Conservation (phyloP, 2,797 vertebrate species). For the Sus cebifrons region DNA sequence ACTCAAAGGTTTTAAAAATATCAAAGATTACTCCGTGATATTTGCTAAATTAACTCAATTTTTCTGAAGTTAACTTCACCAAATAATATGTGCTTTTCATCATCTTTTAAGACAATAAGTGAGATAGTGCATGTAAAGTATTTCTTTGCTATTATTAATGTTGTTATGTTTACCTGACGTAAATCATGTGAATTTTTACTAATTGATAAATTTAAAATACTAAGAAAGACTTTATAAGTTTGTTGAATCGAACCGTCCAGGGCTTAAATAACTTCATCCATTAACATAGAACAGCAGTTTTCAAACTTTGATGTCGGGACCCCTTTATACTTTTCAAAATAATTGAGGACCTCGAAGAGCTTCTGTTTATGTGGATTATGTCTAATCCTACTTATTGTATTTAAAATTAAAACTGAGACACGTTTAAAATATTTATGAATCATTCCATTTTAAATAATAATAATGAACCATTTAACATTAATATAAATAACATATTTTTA, state of each 20-base stretch:
- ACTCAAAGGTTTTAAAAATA: slow-evolving; percentile 40
- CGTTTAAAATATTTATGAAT: slow-evolving; percentile 14
- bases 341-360: neutral
- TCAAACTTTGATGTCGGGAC: slow-evolving; percentile 65
- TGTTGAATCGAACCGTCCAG: slow-evolving; percentile 42
- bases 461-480: neutral
- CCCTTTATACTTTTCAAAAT: slow-evolving; percentile 23
- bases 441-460: slow-evolving; percentile 56
- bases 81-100: slow-evolving; percentile 50
- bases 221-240: slow-evolving; percentile 1
- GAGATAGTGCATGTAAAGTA: slow-evolving; percentile 4
- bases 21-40: slow-evolving; percentile 3
- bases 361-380: slow-evolving; percentile 21
- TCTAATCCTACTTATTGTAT: slow-evolving; percentile 32
- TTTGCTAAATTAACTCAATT: slow-evolving; percentile 36
- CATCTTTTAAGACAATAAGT: slow-evolving; percentile 62
- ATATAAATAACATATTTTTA: slow-evolving; percentile 22
- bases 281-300: slow-evolving; percentile 46
- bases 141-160: slow-evolving; percentile 6
- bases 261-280: slow-evolving; percentile 22
- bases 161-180: slow-evolving; percentile 17
- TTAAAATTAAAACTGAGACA: slow-evolving; percentile 53
- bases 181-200: slow-evolving; percentile 42
- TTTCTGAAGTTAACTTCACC: slow-evolving; percentile 76
- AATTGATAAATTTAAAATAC: slow-evolving; percentile 56